Evolutionary conservation across 2,888 invertebrate genomes (phyloP).

Genomic region (Gibbula magus): DNA sequence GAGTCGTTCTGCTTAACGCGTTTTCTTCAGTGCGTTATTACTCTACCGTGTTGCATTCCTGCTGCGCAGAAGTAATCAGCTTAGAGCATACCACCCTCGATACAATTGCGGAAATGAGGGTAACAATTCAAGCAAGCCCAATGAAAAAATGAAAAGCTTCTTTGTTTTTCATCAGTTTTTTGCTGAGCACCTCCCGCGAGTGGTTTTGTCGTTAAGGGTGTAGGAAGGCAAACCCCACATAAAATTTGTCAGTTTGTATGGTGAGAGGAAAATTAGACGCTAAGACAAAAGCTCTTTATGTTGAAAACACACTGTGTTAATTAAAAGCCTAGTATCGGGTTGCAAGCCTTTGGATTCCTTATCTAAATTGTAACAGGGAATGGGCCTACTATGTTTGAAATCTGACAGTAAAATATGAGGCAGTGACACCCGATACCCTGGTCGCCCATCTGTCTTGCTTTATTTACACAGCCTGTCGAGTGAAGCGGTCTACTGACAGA

Average conservation of each 20-base stretch:
- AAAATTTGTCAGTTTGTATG: conserved; percentile 19
- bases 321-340: conserved; percentile 44
- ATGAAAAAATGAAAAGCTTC: neutral
- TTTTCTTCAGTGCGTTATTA: no score
- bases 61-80: no score
- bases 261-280: conserved; percentile 12
- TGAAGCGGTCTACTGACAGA: conserved; percentile 16
- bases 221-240: neutral
- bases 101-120: no score
- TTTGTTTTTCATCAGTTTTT: conserved; percentile 18
- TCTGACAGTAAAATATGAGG: conserved; percentile 53
- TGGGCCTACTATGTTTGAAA: conserved; percentile 49
- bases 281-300: conserved; percentile 42
- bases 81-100: no score
- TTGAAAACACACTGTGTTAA: conserved; percentile 46
- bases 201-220: conserved; percentile 25
- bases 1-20: no score
- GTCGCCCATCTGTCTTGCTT: conserved; percentile 51
- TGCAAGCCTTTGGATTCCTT: conserved; percentile 47
- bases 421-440: conserved; percentile 46
- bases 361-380: conserved; percentile 55
- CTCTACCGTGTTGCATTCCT: no score
- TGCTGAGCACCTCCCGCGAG: neutral
- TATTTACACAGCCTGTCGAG: conserved; percentile 34
- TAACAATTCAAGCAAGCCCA: neutral